Percentiles rank a stretch among this genome's conserved stretches.
phyloP scores from a whole-genome alignment of 2,888 invertebrate species.

The Lochmaea crataegi region DNA sequence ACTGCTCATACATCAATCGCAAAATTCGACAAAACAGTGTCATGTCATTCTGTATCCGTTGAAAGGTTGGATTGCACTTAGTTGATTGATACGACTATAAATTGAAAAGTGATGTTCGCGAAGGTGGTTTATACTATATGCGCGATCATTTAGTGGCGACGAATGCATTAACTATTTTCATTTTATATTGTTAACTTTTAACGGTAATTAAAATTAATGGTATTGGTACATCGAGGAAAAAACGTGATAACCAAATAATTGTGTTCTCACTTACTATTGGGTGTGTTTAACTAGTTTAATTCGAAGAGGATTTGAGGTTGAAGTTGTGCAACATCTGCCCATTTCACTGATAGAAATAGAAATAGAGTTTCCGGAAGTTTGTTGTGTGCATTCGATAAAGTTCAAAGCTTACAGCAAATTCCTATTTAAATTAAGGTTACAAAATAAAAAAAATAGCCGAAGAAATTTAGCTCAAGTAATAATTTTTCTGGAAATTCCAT shows the following conservation, averaged over 20 bases:
- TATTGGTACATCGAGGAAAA: not conserved
- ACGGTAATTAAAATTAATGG: not conserved
- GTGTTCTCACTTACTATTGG: no score
- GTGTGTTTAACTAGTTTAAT: not conserved
- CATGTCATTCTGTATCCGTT: slow-evolving; percentile 24
- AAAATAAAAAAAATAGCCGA: not conserved
- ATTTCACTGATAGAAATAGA: not conserved
- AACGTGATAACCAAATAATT: not conserved
- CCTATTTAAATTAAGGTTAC: not conserved
- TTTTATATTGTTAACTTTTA: slow-evolving; percentile 4
- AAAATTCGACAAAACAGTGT: slow-evolving; percentile 36
- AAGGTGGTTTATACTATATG: slow-evolving; percentile 10
- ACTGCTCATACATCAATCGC: slow-evolving; percentile 30
- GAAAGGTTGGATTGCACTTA: slow-evolving; percentile 24
- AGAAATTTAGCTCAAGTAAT: not conserved
- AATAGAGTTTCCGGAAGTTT: not conserved
- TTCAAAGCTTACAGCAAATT: not conserved
- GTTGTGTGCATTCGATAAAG: not conserved
- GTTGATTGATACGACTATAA: slow-evolving; percentile 35
- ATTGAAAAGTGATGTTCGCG: slow-evolving; percentile 33
- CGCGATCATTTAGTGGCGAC: not conserved
- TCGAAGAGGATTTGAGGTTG: slow-evolving; percentile 1
- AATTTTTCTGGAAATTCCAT: no score
- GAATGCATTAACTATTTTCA: slow-evolving; percentile 14
- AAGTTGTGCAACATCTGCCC: not conserved